These are phyloP conservation scores for Drosophila subobscura DNA, from an alignment of 1,140 invertebrate species.

Conservation along the genomic window DNA sequence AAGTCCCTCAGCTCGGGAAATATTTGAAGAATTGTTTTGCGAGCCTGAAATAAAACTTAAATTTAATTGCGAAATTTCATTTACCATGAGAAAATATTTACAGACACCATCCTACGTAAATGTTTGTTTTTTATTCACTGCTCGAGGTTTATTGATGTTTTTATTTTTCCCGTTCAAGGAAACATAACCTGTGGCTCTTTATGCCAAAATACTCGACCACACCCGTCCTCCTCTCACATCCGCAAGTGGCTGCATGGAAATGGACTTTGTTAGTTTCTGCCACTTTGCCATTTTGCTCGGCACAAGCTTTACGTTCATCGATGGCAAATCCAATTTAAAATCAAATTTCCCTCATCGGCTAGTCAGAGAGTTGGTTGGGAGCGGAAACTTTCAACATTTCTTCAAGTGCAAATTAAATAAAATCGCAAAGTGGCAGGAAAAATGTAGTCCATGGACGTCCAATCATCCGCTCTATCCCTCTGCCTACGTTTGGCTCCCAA, in stretches of 20 bases:
- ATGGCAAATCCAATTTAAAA: slow-evolving; percentile 76
- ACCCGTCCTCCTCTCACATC: slow-evolving; percentile 15
- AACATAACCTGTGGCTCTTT: slow-evolving; percentile 74
- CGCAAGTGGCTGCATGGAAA: slow-evolving; percentile 44
- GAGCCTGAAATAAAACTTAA: not conserved
- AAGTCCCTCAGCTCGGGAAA: too few species aligned
- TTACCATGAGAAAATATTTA: slow-evolving; percentile 63
- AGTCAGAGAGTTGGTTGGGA: not conserved
- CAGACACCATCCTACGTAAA: slow-evolving; percentile 36
- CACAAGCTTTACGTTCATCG: slow-evolving; percentile 56
- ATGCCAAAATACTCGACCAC: slow-evolving; percentile 44
- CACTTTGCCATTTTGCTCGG: slow-evolving; percentile 6
- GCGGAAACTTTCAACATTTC: slow-evolving; percentile 46
- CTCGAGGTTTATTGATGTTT: slow-evolving; percentile 20
- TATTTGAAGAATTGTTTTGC: too few species aligned
- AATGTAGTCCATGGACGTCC: slow-evolving; percentile 43
- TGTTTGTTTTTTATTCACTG: slow-evolving; percentile 41
- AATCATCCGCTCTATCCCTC: slow-evolving; percentile 9
- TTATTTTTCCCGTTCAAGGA: slow-evolving; percentile 23
- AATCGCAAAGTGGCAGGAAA: slow-evolving; percentile 63
- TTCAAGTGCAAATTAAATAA: slow-evolving; percentile 80
- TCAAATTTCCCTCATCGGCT: slow-evolving; percentile 63
- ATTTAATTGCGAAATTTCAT: slow-evolving; percentile 60
- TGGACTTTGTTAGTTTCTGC: slow-evolving; percentile 64
- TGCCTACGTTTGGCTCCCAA: slow-evolving; percentile 4